Base-by-base conservation (phyloP, 1,140 invertebrate species). In the Acromyrmex heyeri region DNA sequence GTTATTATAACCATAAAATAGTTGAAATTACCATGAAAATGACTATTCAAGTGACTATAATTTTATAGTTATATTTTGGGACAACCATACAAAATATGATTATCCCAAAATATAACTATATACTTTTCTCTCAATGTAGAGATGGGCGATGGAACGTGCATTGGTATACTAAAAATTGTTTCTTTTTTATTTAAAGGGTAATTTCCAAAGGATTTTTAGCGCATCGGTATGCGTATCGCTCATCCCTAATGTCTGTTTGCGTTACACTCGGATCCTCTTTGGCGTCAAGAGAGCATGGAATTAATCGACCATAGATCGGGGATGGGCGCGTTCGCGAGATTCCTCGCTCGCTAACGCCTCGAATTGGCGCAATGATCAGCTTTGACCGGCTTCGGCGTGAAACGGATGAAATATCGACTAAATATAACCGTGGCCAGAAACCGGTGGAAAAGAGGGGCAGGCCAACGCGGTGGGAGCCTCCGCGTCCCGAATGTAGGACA, bases 371-470 rank as follows among this genome's bases (percentile, higher is more conserved):
- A 85, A 92, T 93, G 89, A 93, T 94, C 90, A 86, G 73, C 87
- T 87, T 93, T 91, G 91, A 90, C 91, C 91, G 90, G 88, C 90
- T 93, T 88, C 89, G 88, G 78, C 87, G 87, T 83, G 88, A 93
- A 93, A 92, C 89, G 90, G 75, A 92, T 92, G 93, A 93, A 92
- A 93, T 93, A 92, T 92, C 87, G 92, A 91, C 93, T 93, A 93
- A 94, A 93, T 93, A 93, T 93, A 93, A 93, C 88, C 89, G 82
- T 87, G 89, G 91, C 78, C 90, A 90, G 86, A 86, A 91, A 88
- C 89, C 81, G 53, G 50, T 77, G 86, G 75, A 77, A 90, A 90
- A 87, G 89, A 90, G 88, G 89, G 88, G 79, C 88, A 64, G 83
- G 55, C 78, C 75, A 55, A 75, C 73, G 50, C 82, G 82, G 81